Percentiles rank a stretch among this genome's conserved stretches.
Evolutionary conservation across 2,113 vertebrate species (phyloP).

Genomic region (Cercocebus atys): DNA sequence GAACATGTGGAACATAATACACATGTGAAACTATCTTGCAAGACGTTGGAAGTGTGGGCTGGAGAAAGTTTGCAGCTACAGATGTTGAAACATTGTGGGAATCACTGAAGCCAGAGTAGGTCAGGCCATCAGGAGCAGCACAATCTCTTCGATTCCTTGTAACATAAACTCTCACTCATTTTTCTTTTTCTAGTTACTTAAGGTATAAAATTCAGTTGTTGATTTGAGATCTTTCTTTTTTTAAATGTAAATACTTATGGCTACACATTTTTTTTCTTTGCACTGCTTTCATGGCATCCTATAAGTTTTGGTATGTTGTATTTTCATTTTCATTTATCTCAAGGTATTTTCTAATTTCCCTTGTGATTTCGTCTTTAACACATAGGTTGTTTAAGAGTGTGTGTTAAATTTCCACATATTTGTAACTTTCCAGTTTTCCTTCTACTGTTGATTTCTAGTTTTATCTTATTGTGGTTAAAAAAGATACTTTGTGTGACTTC

Average conservation of each 20-base stretch:
- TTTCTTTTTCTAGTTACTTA: neutral
- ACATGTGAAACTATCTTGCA: neutral
- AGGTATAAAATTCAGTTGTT: neutral
- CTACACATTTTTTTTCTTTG: neutral
- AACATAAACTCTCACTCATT: neutral
- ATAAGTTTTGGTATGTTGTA: neutral
- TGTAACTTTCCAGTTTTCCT: neutral
- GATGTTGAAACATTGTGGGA: neutral
- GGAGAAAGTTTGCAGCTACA: neutral
- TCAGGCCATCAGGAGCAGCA: neutral
- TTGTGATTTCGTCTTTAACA: neutral
- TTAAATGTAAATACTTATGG: neutral
- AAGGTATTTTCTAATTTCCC: neutral
- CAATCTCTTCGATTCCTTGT: neutral
- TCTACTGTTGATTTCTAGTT: slow-evolving; percentile 2
- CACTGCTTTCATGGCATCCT: neutral
- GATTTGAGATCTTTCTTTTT: neutral
- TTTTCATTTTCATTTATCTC: neutral
- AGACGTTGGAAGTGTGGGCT: neutral
- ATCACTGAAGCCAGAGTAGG: neutral
- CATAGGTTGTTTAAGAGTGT: neutral
- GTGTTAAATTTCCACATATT: neutral
- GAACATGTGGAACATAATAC: neutral
- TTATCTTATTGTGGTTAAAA: slow-evolving; percentile 24
- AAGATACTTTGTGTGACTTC: slow-evolving; percentile 16